Evolutionary conservation across 2,113 vertebrate genomes (phyloP).

Genomic region (Dolichallabes microphthalmus): DNA sequence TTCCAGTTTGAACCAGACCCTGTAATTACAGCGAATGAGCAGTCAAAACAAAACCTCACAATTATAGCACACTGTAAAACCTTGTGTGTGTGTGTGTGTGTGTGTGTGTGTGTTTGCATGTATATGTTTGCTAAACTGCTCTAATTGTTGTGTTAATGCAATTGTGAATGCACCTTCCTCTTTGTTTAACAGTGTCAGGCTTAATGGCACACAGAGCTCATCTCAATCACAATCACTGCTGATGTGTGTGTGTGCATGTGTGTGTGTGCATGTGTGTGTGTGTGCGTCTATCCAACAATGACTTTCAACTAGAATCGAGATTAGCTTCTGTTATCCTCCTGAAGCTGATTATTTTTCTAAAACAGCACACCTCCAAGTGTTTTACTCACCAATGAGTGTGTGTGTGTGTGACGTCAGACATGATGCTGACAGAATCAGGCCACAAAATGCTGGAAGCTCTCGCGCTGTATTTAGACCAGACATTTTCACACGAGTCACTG

Average conservation of each 20-base stretch:
- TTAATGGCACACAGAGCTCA: conserved; percentile 12
- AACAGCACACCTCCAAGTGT: not conserved
- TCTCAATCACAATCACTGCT: conserved; percentile 21
- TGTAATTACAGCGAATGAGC: conserved; percentile 28
- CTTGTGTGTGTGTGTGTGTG: not conserved
- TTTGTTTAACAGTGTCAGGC: conserved; percentile 3
- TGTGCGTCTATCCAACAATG: not conserved
- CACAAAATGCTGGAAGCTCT: conserved; percentile 16
- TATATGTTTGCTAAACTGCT: conserved; percentile 22
- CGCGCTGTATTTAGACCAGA: conserved; percentile 12
- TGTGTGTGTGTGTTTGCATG: conserved; percentile 6
- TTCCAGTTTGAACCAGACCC: conserved; percentile 8
- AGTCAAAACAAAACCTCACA: conserved; percentile 34
- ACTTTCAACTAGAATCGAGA: not conserved
- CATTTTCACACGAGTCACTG: conserved; percentile 21
- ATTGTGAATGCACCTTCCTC: conserved; percentile 3
- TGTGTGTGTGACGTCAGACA: not conserved
- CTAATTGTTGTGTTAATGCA: conserved; percentile 32
- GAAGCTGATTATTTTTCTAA: not conserved
- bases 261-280: conserved; percentile 16
- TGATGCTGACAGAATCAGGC: conserved; percentile 26
- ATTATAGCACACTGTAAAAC: conserved; percentile 26
- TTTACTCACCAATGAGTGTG: not conserved
- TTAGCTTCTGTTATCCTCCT: not conserved
- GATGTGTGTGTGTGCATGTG: conserved; percentile 11